Conservation (phyloP, 2,888 invertebrate species). For the Athalia cordata region DNA sequence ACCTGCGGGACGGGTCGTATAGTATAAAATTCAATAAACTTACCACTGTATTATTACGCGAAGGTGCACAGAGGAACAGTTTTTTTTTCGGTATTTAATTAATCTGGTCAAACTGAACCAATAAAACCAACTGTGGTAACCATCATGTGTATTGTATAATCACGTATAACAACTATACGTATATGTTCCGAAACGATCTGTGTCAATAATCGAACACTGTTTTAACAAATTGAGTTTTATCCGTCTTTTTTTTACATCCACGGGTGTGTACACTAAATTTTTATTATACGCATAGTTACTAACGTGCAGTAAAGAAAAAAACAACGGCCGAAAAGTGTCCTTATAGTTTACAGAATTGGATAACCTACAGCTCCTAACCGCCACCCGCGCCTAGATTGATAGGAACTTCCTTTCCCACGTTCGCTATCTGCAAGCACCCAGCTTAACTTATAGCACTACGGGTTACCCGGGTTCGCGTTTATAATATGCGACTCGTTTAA, state of each 20-base stretch:
- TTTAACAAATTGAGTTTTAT: too few species aligned
- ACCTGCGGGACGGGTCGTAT: too few species aligned
- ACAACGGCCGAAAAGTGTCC: too few species aligned
- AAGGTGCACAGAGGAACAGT: neutral
- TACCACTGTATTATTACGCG: neutral
- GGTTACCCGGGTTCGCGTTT: conserved; percentile 52
- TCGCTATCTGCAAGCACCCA: conserved; percentile 67
- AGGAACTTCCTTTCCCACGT: conserved; percentile 72
- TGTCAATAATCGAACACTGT: conserved; percentile 55
- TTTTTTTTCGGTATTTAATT: neutral
- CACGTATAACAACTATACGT: neutral
- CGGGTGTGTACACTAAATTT: too few species aligned
- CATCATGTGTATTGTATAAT: neutral
- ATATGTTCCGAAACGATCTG: conserved; percentile 57
- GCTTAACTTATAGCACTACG: conserved; percentile 55
- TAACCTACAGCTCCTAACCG: neutral
- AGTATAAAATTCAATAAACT: too few species aligned
- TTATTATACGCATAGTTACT: too few species aligned
- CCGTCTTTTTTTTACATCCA: too few species aligned
- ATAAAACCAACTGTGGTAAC: conserved; percentile 27
- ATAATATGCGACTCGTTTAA: neutral
- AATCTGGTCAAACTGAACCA: conserved; percentile 27
- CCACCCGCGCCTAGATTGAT: conserved; percentile 54
- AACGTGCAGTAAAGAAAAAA: too few species aligned
- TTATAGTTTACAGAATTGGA: too few species aligned